Evolutionary conservation across 1,140 invertebrate species (phyloP), one percentile per base, ranked within the genome.

Genomic region (Danaus plexippus): DNA sequence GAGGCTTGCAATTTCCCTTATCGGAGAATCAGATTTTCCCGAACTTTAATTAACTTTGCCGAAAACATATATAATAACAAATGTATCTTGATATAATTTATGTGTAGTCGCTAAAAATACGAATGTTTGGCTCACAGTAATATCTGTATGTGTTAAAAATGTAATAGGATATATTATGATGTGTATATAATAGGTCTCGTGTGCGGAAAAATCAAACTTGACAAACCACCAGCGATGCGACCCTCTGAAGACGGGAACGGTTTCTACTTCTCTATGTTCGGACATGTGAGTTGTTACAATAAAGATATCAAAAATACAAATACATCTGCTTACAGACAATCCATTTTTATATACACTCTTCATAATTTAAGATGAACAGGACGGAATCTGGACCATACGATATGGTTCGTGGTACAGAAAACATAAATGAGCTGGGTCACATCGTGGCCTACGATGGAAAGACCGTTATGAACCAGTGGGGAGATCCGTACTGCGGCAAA

Each of bases 231-330:
- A 1, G 87, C 83, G 0, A 87, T 89, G 69, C 59, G 81, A 47
- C 67, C 68, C 1, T 54, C 81, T 4, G 76, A 85, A 57, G 78
- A 85, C 10, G 71, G 66, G 1, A 74, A 72, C 12, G 85, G 85
- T 13, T 88, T 84, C 61, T 85, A 85, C 55, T 89, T 89, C 75
- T 88, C 89, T 0, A 83, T 89, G 76, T 87, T 90, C 49, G 70
- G 73, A 59, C 86, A 89, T 63, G 89, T 90, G 80, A 86, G 88
- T 85, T 58, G 9, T 48, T 9, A 22, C 9, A 49, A 22, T 32
- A 32, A 32, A 32, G 4, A 32, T 32, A 32, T 32, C 7, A 32
- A 6, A 32, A 32, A 32, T 32, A 32, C 22, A 32, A 32, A 32
- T 32, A 32, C 22, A 32, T 32, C 2, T 32, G 7, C 22, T 32